Evolutionary conservation across 1,140 invertebrate species (phyloP).

Genomic region (Zaprionus vittiger): DNA sequence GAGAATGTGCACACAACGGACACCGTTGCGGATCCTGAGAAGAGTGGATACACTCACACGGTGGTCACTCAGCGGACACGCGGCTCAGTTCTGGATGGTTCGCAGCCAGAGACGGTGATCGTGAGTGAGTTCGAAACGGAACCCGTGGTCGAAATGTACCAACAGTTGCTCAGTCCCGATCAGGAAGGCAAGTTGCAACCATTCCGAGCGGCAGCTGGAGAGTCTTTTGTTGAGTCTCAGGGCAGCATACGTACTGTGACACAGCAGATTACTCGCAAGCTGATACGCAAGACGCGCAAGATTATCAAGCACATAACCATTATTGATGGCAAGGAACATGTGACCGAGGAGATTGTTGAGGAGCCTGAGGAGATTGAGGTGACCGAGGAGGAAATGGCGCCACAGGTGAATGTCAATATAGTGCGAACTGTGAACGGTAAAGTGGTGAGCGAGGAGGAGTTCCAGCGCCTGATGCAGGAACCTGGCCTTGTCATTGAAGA

Average conservation of each 20-base stretch:
- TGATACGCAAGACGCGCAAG: constrained; percentile 90
- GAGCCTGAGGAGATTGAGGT: constrained; percentile 93
- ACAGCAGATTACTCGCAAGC: constrained; percentile 91
- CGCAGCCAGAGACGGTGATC: constrained; percentile 86
- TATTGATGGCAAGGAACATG: constrained; percentile 92
- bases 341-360: constrained; percentile 92
- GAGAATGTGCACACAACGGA: constrained; percentile 72
- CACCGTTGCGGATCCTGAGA: constrained; percentile 57
- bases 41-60: constrained; percentile 57
- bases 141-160: constrained; percentile 70
- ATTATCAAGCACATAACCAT: constrained; percentile 91
- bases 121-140: constrained; percentile 86
- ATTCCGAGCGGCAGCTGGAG: constrained; percentile 56
- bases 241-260: constrained; percentile 88
- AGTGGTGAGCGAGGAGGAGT: constrained; percentile 85
- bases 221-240: constrained; percentile 52
- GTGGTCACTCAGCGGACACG: constrained; percentile 68
- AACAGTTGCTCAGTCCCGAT: constrained; percentile 60
- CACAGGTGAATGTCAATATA: constrained; percentile 90
- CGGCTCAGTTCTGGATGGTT: constrained; percentile 82
- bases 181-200: constrained; percentile 56
- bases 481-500: constrained; percentile 80
- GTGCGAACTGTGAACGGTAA: constrained; percentile 86
- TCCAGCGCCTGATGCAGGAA: constrained; percentile 73
- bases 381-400: constrained; percentile 89